Percentiles rank a stretch among this genome's conserved stretches.
phyloP scores from a whole-genome alignment of 2,797 vertebrate genomes.

The Adrianichthys oophorus region DNA sequence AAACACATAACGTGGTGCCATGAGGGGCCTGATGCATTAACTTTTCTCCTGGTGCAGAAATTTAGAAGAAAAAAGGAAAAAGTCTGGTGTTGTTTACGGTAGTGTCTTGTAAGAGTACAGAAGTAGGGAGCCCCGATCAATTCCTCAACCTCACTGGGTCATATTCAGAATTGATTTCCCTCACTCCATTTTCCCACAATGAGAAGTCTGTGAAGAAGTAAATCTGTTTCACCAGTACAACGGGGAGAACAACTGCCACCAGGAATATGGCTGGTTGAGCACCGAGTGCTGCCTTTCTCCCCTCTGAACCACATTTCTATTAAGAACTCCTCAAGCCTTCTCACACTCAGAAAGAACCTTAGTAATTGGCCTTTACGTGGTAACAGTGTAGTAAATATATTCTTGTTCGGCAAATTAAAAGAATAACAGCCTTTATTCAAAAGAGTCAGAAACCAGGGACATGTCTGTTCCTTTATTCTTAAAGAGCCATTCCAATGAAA shows the following conservation, averaged over 20 bases:
- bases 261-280: constrained; percentile 23
- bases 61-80: constrained; percentile 5
- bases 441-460: too few relatives aligned
- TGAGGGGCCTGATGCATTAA: too few relatives aligned
- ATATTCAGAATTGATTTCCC: constrained; percentile 58
- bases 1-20: too few relatives aligned
- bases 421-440: too few relatives aligned
- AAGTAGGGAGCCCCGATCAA: constrained; percentile 38
- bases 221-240: constrained; percentile 54
- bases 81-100: constrained; percentile 21
- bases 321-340: constrained; percentile 30
- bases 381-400: constrained; percentile 1
- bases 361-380: constrained; percentile 6
- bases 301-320: constrained; percentile 29
- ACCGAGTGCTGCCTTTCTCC: constrained; percentile 20
- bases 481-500: too few relatives aligned
- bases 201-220: constrained; percentile 59
- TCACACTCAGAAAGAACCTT: constrained; percentile 1
- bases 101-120: constrained; percentile 13
- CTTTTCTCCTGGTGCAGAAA: too few relatives aligned
- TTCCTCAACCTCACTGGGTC: constrained; percentile 54
- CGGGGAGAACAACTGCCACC: constrained; percentile 41
- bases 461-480: too few relatives aligned
- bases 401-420: background rate
- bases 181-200: constrained; percentile 56